Evolutionary conservation across 2,113 vertebrate species (phyloP).

Genomic region (Phylloscopus trochiloides): DNA sequence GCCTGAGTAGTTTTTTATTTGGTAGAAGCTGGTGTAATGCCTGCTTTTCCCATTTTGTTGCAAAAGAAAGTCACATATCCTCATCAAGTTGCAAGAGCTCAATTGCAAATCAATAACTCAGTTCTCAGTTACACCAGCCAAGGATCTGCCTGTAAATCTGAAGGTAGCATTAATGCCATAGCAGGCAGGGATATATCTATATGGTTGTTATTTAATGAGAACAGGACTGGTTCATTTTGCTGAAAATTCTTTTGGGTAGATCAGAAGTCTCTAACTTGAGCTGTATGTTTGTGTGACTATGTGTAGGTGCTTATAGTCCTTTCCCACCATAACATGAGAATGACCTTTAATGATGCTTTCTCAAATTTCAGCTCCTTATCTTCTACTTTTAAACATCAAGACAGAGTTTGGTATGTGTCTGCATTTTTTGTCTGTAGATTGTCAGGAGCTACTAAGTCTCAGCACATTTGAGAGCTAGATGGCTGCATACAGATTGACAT

Average conservation of each 20-base stretch:
- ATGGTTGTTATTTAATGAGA: background rate
- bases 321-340: background rate
- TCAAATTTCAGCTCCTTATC: background rate
- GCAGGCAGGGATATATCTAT: background rate
- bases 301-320: background rate
- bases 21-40: background rate
- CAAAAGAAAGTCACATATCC: background rate
- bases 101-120: background rate
- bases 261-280: background rate
- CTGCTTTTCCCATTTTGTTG: background rate
- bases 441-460: background rate
- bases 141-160: background rate
- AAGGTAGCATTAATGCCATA: background rate
- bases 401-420: background rate
- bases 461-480: background rate
- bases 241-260: background rate
- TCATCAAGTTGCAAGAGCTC: background rate
- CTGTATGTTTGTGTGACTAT: background rate
- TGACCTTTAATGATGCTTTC: background rate
- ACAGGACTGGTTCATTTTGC: background rate
- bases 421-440: background rate
- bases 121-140: background rate
- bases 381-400: background rate
- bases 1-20: background rate
- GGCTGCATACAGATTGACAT: background rate